Percentiles rank a stretch among this genome's conserved stretches.
Evolutionary conservation across 2,797 vertebrate genomes (phyloP).

Genomic region (Cheirogaleus major): DNA sequence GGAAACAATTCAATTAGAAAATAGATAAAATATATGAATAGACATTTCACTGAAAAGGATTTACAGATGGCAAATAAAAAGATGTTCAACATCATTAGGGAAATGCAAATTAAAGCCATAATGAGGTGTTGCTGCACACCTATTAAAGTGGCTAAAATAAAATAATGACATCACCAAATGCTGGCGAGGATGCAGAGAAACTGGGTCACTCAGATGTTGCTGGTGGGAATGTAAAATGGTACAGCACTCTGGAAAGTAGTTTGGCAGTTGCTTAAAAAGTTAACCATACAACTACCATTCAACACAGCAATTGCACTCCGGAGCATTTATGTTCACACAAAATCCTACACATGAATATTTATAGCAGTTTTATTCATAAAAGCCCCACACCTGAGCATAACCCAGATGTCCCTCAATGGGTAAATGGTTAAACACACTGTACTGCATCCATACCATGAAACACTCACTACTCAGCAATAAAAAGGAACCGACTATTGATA

Average conservation of each 20-base stretch:
- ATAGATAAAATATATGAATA: not conserved
- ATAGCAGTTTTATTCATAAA: not conserved
- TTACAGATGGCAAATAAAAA: not conserved
- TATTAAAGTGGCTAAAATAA: not conserved
- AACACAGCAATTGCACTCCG: not conserved
- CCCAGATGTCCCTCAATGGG: not conserved
- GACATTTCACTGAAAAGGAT: not conserved
- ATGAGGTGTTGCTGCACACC: not conserved
- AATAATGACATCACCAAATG: not conserved
- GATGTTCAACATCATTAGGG: not conserved
- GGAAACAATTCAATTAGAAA: not conserved
- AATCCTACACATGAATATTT: not conserved
- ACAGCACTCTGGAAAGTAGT: not conserved
- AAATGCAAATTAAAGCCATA: not conserved
- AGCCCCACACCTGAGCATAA: not conserved
- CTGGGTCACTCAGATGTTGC: not conserved
- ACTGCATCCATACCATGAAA: not conserved
- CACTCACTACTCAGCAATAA: not conserved
- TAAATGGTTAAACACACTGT: not conserved
- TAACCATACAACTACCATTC: not conserved
- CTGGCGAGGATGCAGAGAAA: not conserved
- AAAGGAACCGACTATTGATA: not conserved
- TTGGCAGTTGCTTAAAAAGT: not conserved
- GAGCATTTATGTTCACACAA: not conserved
- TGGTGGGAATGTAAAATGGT: not conserved